A percentile compares a stretch with the other conserved stretches of the same genome.
Evolutionary conservation across 2,888 invertebrate species (phyloP).

Genomic region (Ernsta delagoae): DNA sequence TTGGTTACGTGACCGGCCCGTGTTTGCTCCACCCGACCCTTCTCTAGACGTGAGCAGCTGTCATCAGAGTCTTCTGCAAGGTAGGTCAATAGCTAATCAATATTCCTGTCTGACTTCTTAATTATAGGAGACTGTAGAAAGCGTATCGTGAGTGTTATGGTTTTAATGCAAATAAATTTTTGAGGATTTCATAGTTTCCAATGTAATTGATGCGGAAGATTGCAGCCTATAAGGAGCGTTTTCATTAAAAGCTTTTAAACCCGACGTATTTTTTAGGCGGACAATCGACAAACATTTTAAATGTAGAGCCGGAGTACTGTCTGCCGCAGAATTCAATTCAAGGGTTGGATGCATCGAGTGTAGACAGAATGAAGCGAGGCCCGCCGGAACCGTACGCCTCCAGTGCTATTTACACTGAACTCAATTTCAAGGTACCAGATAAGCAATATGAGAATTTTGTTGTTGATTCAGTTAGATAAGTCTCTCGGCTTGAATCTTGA

Average conservation of each 20-base stretch:
- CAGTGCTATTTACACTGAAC: constrained; percentile 82
- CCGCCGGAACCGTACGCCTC: constrained; percentile 81
- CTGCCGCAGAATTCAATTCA: constrained; percentile 80
- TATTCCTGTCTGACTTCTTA: background rate
- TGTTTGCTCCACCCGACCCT: constrained; percentile 71
- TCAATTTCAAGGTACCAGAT: constrained; percentile 82
- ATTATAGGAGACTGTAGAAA: background rate
- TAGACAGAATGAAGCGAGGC: constrained; percentile 72
- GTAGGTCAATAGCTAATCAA: constrained; percentile 47
- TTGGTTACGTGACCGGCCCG: constrained; percentile 77
- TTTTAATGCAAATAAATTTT: too few species aligned
- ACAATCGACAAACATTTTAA: constrained; percentile 75
- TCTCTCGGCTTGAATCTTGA: constrained; percentile 46
- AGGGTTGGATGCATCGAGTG: constrained; percentile 74
- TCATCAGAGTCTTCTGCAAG: constrained; percentile 78
- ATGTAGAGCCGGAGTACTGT: constrained; percentile 79
- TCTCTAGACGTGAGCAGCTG: constrained; percentile 72
- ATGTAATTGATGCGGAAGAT: background rate
- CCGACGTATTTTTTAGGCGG: constrained; percentile 57
- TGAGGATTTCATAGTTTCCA: too few species aligned
- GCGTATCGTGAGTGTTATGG: too few species aligned
- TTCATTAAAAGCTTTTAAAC: constrained; percentile 9
- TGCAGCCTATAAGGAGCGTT: background rate
- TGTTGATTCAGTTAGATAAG: constrained; percentile 61
- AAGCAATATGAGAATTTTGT: constrained; percentile 61